phyloP scores from a whole-genome alignment of 2,797 vertebrate genomes.

The Clarias fuscus region DNA sequence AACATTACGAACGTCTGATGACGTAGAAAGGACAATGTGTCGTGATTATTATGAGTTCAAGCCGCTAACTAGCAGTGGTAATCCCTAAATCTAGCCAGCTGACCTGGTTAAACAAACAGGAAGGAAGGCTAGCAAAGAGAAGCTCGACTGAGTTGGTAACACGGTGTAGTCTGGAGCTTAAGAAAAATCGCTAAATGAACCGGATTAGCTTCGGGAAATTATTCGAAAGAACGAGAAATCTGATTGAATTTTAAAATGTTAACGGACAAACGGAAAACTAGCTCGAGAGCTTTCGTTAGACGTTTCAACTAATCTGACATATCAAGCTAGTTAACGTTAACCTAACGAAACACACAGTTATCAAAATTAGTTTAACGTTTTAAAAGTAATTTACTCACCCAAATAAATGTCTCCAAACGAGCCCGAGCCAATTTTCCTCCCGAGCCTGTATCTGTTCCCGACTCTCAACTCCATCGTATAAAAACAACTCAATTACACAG shows the following conservation, averaged over 20 bases:
- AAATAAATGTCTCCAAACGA: slow-evolving; percentile 97
- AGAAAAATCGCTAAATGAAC: not conserved
- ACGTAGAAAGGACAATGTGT: no score
- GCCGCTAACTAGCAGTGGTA: not conserved
- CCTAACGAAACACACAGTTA: not conserved
- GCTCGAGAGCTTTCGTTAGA: not conserved
- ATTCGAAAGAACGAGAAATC: not conserved
- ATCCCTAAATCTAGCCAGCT: not conserved
- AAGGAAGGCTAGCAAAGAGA: not conserved
- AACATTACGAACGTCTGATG: not conserved
- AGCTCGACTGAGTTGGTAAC: no score
- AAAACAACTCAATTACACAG: slow-evolving; percentile 52
- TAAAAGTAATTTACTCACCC: slow-evolving; percentile 75
- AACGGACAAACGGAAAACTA: not conserved
- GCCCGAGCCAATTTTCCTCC: slow-evolving; percentile 96
- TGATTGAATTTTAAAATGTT: not conserved
- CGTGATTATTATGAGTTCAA: not conserved
- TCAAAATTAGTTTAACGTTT: not conserved
- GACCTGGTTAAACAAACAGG: not conserved
- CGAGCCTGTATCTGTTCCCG: slow-evolving; percentile 94
- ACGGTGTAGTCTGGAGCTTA: not conserved
- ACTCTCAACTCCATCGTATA: slow-evolving; percentile 91
- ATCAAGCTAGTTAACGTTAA: not conserved
- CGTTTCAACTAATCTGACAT: not conserved
- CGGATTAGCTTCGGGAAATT: not conserved